A percentile compares a stretch with the other conserved stretches of the same genome.
phyloP scores from a whole-genome alignment of 2,797 vertebrate genomes.

The Parauchenoglanis punctatus region DNA sequence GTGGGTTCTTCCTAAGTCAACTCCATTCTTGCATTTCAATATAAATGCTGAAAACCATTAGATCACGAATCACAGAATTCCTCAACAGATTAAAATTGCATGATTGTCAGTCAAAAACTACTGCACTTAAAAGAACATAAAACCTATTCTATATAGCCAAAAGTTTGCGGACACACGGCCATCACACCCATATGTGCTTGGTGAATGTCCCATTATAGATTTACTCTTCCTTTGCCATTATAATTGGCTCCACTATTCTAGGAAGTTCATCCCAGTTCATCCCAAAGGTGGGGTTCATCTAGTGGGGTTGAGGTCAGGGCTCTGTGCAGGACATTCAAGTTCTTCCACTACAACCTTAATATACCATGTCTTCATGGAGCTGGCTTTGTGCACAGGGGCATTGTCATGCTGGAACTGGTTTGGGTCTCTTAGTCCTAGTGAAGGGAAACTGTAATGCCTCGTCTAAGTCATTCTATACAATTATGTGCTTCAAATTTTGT shows the following conservation, averaged over 20 bases:
- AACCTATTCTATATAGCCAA: background rate
- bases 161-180: background rate
- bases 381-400: background rate
- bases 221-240: background rate
- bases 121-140: background rate
- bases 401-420: background rate
- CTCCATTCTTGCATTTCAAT: background rate
- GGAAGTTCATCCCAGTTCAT: background rate
- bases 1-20: background rate
- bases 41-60: background rate
- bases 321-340: no score
- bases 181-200: background rate
- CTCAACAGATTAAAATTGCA: background rate
- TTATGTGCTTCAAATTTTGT: background rate
- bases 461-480: background rate
- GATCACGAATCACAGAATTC: background rate
- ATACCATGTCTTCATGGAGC: background rate
- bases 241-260: background rate
- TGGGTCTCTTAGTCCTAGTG: background rate
- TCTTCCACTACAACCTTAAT: background rate
- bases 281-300: background rate
- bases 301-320: no score
- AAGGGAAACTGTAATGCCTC: background rate
- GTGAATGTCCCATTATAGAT: no score
- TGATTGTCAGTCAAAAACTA: background rate